phyloP scores from a whole-genome alignment of 1,140 invertebrate species.

The Hermetia illucens region DNA sequence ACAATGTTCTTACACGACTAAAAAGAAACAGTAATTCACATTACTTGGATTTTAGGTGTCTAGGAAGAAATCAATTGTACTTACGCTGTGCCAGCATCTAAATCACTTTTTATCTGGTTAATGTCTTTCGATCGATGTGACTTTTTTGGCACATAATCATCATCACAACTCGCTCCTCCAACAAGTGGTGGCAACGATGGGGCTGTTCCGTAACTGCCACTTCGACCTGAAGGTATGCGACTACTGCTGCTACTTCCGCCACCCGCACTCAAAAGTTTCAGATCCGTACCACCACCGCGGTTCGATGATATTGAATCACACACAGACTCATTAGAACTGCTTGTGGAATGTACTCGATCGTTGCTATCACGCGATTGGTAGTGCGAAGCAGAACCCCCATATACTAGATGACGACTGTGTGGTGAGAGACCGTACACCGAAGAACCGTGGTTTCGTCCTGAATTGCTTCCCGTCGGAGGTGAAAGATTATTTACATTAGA shows the following conservation, averaged over 20 bases:
- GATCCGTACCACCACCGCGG: constrained; percentile 11
- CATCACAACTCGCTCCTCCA: not conserved
- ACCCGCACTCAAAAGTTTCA: not conserved
- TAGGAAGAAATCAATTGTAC: constrained; percentile 8
- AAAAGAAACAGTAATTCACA: constrained; percentile 11
- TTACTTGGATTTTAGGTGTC: not conserved
- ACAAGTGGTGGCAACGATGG: not conserved
- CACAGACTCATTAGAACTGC: constrained; percentile 60
- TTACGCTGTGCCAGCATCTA: constrained; percentile 26
- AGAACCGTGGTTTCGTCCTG: constrained; percentile 17
- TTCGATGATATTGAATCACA: constrained; percentile 40
- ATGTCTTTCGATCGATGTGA: constrained; percentile 28
- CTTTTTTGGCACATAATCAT: constrained; percentile 25
- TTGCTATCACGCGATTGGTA: constrained; percentile 13
- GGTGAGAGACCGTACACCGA: constrained; percentile 10
- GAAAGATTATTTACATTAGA: constrained; percentile 20
- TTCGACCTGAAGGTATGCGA: not conserved
- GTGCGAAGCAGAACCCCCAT: constrained; percentile 20
- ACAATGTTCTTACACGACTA: constrained; percentile 79
- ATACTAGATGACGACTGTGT: constrained; percentile 13
- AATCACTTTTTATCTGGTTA: constrained; percentile 25
- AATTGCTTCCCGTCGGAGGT: constrained; percentile 17
- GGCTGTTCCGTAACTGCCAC: not conserved
- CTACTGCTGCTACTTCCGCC: no score
- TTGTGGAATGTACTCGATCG: constrained; percentile 33